Evolutionary conservation across 2,113 vertebrate genomes (phyloP).

Genomic region (Danio rerio): GRCz12tu NC_133197.1:35033501-35034000

Average conservation of each 20-base stretch:
- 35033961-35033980: background rate
- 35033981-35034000: background rate
- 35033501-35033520: constrained; percentile 8
- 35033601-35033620: constrained; percentile 39
- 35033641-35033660: background rate
- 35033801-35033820: constrained; percentile 15
- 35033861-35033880: constrained; percentile 12
- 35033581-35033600: constrained; percentile 18
- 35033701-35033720: background rate
- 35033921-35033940: background rate
- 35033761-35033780: constrained; percentile 20
- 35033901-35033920: background rate
- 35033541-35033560: constrained; percentile 20
- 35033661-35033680: constrained; percentile 39
- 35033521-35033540: constrained; percentile 26
- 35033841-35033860: background rate
- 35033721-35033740: constrained; percentile 19
- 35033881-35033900: constrained; percentile 11
- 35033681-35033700: constrained; percentile 21
- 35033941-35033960: background rate
- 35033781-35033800: constrained; percentile 8
- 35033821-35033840: background rate
- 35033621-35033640: constrained; percentile 31
- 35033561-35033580: constrained; percentile 25
- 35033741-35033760: constrained; percentile 28